Conservation (phyloP, 2,113 vertebrate species). For the western clawed frog (Xenopus tropicalis) region DNA sequence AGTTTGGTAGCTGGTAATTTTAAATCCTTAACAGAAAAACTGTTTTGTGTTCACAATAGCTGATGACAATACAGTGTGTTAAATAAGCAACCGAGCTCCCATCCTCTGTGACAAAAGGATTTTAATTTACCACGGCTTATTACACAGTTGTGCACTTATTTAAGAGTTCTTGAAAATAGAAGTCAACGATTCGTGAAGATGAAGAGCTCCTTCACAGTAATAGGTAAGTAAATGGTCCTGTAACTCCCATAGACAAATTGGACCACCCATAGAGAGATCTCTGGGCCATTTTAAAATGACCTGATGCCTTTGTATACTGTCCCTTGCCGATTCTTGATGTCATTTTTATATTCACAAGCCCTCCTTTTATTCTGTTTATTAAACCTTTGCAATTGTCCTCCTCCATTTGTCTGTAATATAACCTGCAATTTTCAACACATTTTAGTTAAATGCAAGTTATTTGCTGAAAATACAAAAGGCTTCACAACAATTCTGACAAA, state of each 20-base stretch:
- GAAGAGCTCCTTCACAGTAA: slow-evolving; percentile 54
- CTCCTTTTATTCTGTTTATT: slow-evolving; percentile 44
- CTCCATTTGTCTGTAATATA: slow-evolving; percentile 56
- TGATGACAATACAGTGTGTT: too few relatives aligned
- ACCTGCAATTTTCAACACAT: slow-evolving; percentile 62
- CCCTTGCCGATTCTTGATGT: slow-evolving; percentile 29
- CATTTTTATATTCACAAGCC: slow-evolving; percentile 47
- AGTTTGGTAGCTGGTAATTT: too few relatives aligned
- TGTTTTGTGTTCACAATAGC: too few relatives aligned
- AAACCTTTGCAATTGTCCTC: slow-evolving; percentile 49
- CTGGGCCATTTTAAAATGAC: slow-evolving; percentile 54
- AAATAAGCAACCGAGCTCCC: not conserved
- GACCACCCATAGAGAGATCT: slow-evolving; percentile 52
- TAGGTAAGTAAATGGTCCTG: slow-evolving; percentile 41
- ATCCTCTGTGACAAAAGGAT: not conserved
- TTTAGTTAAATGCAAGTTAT: slow-evolving; percentile 61
- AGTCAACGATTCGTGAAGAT: slow-evolving; percentile 62
- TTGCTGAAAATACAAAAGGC: slow-evolving; percentile 61
- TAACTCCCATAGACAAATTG: slow-evolving; percentile 45
- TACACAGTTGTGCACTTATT: slow-evolving; percentile 3
- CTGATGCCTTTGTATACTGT: slow-evolving; percentile 50
- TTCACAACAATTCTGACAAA: slow-evolving; percentile 47
- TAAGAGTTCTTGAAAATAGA: slow-evolving; percentile 47
- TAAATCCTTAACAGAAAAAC: too few relatives aligned
- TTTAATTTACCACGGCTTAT: not conserved